A percentile compares a stretch with the other conserved stretches of the same genome.
phyloP scores from a whole-genome alignment of 2,113 vertebrate genomes.

The Psammodynastes pulverulentus region DNA sequence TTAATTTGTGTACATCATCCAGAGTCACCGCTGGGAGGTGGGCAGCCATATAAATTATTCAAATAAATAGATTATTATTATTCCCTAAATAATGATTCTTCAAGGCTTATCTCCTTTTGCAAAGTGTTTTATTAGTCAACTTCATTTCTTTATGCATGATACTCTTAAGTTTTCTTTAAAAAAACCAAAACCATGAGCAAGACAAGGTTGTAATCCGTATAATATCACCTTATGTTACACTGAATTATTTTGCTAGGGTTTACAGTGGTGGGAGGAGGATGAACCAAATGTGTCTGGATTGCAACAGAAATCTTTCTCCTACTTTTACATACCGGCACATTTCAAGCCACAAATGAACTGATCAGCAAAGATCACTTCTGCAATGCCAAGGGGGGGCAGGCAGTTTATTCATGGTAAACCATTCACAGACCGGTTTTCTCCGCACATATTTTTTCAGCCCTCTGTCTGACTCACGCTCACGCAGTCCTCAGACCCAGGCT shows the following conservation, averaged over 20 bases:
- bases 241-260: background rate
- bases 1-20: background rate
- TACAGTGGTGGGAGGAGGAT: background rate
- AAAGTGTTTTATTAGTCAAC: background rate
- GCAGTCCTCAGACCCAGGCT: background rate
- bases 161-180: background rate
- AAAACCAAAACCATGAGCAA: too few relatives aligned
- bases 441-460: background rate
- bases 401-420: slow-evolving; percentile 16
- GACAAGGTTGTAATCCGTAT: background rate
- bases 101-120: background rate
- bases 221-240: background rate
- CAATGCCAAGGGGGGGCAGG: background rate
- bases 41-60: background rate
- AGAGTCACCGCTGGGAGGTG: background rate
- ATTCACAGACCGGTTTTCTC: background rate
- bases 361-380: background rate
- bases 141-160: background rate
- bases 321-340: background rate
- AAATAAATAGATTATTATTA: background rate
- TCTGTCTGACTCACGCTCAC: slow-evolving; percentile 15
- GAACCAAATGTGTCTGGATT: background rate
- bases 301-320: background rate
- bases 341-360: background rate
- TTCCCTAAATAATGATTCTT: background rate